Conservation (phyloP, 2,888 invertebrate genomes). For the Cistogaster globosa region DNA sequence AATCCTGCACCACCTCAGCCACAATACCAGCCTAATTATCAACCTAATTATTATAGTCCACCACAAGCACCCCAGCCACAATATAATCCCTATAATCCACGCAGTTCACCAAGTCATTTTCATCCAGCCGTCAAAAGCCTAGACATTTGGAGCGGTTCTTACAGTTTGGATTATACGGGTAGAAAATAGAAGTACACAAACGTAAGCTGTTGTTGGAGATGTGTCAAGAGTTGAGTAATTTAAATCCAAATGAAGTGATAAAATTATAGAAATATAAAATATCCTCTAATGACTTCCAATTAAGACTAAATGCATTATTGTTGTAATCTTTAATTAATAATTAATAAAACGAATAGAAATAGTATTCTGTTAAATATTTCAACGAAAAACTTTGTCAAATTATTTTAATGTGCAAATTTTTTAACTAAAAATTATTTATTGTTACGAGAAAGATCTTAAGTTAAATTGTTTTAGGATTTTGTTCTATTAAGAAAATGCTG, state of each 20-base stretch:
- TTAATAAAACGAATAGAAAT: background rate
- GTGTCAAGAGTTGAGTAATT: conserved; percentile 47
- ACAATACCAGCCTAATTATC: conserved; percentile 78
- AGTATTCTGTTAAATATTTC: no score
- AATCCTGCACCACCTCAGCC: conserved; percentile 78
- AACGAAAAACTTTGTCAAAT: no score
- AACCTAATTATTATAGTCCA: conserved; percentile 77
- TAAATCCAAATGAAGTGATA: conserved; percentile 40
- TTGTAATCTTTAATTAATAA: background rate
- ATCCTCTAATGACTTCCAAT: conserved; percentile 28
- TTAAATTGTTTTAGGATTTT: no score
- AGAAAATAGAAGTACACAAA: conserved; percentile 79
- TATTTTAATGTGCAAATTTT: no score
- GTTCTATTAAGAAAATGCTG: no score
- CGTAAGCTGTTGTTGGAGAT: conserved; percentile 43
- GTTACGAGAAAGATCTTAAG: no score
- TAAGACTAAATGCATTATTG: conserved; percentile 24
- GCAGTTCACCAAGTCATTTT: conserved; percentile 86
- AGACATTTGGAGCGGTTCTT: conserved; percentile 89
- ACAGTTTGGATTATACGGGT: conserved; percentile 89
- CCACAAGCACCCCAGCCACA: conserved; percentile 80
- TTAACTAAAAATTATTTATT: no score
- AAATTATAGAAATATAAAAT: conserved; percentile 1
- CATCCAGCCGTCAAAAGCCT: conserved; percentile 89
- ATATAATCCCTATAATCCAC: conserved; percentile 80